Conservation (phyloP, 2,113 vertebrate genomes). For the Suncus etruscus region DNA sequence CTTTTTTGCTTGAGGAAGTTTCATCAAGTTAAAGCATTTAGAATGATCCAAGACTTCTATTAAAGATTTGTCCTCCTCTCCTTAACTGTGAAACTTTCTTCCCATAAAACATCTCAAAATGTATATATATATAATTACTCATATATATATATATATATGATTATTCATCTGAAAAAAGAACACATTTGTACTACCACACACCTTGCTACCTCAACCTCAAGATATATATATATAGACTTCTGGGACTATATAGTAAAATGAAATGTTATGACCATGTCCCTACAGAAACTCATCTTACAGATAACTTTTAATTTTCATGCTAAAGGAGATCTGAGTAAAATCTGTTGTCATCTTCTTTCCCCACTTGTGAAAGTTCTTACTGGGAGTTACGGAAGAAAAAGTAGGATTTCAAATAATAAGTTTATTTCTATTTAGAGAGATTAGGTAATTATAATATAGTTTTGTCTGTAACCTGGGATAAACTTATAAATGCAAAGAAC, state of each 20-base stretch:
- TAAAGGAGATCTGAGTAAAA: conserved; percentile 16
- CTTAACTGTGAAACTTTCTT: conserved; percentile 35
- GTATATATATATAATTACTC: too few species aligned
- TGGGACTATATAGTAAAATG: conserved; percentile 45
- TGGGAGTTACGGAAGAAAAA: conserved; percentile 17
- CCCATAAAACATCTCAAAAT: conserved; percentile 17
- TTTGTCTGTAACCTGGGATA: conserved; percentile 37
- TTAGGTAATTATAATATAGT: neutral
- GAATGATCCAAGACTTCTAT: conserved; percentile 55
- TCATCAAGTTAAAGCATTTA: conserved; percentile 64
- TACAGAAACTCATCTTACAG: neutral
- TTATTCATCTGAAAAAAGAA: too few species aligned
- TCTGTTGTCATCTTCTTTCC: conserved; percentile 19
- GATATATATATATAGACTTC: conserved; percentile 36
- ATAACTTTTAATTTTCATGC: neutral
- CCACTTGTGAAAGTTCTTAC: neutral
- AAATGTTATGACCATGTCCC: conserved; percentile 30
- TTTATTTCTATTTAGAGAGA: neutral
- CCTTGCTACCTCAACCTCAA: too few species aligned
- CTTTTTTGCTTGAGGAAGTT: conserved; percentile 67
- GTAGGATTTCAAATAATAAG: neutral
- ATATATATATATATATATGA: too few species aligned
- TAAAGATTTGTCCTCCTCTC: neutral
- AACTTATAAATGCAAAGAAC: conserved; percentile 43
- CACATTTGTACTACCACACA: too few species aligned